Conservation (phyloP, 2,113 vertebrate species). For the Myocastor coypus region DNA sequence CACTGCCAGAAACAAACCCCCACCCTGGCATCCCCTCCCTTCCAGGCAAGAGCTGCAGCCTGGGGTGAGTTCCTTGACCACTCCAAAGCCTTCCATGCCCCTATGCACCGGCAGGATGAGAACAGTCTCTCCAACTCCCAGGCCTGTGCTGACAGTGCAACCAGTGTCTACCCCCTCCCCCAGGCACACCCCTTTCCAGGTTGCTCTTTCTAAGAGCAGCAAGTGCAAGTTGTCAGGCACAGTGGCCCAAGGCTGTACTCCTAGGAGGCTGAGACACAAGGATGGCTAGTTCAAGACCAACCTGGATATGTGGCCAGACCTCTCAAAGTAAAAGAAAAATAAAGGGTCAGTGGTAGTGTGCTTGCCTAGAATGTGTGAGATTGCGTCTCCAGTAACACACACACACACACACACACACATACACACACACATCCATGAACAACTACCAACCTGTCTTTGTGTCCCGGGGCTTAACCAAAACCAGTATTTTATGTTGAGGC, state of each 20-base stretch:
- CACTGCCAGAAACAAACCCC: background rate
- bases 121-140: background rate
- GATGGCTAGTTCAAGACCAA: background rate
- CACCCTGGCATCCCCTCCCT: no score
- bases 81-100: background rate
- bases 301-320: background rate
- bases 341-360: background rate
- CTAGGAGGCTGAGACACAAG: background rate
- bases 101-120: background rate
- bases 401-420: background rate
- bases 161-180: background rate
- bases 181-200: fast-evolving
- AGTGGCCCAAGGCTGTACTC: background rate
- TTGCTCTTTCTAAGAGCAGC: background rate
- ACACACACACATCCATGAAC: background rate
- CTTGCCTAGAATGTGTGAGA: background rate
- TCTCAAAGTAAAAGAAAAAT: background rate
- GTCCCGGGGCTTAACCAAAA: constrained; percentile 85
- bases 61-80: background rate
- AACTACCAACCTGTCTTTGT: constrained; percentile 87
- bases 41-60: background rate
- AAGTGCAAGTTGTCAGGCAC: background rate
- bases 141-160: fast-evolving
- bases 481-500: constrained; percentile 82
- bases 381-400: background rate